A percentile compares a stretch with the other conserved stretches of the same genome.
phyloP scores from a whole-genome alignment of 1,140 invertebrate genomes.

The Orius insidiosus region DNA sequence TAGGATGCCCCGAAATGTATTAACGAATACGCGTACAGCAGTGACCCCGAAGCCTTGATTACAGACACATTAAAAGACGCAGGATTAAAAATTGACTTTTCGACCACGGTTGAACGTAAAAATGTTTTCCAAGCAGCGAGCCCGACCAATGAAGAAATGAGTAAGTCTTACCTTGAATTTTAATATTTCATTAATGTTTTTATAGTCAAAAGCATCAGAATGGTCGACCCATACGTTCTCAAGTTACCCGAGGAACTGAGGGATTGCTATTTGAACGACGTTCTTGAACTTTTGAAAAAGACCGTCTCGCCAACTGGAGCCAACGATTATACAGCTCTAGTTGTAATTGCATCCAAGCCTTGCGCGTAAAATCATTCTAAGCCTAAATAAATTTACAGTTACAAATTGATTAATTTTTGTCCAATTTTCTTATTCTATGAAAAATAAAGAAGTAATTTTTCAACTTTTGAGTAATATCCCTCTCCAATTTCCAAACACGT shows the following conservation, averaged over 20 bases:
- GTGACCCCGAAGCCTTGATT: slow-evolving; percentile 1
- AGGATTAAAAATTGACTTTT: neutral
- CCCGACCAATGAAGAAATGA: slow-evolving; percentile 1
- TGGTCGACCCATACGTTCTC: slow-evolving; percentile 8
- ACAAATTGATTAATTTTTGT: too few relatives aligned
- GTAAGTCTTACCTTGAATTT: neutral
- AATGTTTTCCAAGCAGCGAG: neutral
- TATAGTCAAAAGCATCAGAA: slow-evolving; percentile 6
- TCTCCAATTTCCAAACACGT: too few relatives aligned
- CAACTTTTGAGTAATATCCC: too few relatives aligned
- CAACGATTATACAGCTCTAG: slow-evolving; percentile 9
- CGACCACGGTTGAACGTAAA: neutral
- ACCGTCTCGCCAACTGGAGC: slow-evolving; percentile 4
- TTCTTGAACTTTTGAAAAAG: neutral
- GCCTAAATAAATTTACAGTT: too few relatives aligned
- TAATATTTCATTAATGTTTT: neutral
- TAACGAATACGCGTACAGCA: slow-evolving; percentile 7
- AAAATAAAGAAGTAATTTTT: too few relatives aligned
- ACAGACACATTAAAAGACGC: neutral
- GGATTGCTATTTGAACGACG: slow-evolving; percentile 3
- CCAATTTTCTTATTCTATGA: too few relatives aligned
- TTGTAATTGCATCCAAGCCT: neutral
- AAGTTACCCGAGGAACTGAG: slow-evolving; percentile 5
- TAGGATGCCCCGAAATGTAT: slow-evolving; percentile 2
- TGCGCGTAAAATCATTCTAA: too few relatives aligned